Percentiles rank a stretch among this genome's conserved stretches.
Conservation (phyloP, 1,140 invertebrate species). For the Nymphalis io region DNA sequence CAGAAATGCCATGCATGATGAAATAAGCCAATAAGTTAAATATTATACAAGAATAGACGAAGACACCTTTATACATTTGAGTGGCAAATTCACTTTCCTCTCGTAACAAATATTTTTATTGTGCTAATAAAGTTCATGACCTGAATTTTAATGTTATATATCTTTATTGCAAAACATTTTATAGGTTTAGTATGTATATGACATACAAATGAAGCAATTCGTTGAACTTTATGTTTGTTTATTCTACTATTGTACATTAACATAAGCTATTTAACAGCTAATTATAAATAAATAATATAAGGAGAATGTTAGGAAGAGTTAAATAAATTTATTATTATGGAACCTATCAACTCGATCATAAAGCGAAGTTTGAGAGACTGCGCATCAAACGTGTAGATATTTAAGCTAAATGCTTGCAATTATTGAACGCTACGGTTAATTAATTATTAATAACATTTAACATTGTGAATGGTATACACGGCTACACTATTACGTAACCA, state of each 20-base stretch:
- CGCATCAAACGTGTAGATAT: not conserved
- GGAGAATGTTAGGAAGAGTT: not conserved
- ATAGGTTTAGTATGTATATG: no score
- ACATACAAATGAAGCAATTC: no score
- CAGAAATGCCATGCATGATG: slow-evolving; percentile 4
- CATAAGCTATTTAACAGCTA: no score
- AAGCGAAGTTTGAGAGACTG: not conserved
- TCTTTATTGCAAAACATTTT: no score
- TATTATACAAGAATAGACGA: not conserved
- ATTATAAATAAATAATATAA: no score
- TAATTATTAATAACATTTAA: slow-evolving; percentile 20
- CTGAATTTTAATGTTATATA: no score
- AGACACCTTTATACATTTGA: not conserved
- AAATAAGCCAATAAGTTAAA: slow-evolving; percentile 1
- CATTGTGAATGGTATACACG: slow-evolving; percentile 16
- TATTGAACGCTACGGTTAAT: slow-evolving; percentile 23
- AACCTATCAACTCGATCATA: not conserved
- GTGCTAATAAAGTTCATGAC: no score
- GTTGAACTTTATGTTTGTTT: no score
- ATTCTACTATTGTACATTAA: no score
- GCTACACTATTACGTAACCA: slow-evolving; percentile 29
- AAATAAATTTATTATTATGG: not conserved
- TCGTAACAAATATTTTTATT: no score
- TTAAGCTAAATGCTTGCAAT: slow-evolving; percentile 8
- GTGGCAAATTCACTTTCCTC: not conserved